Percentiles rank a stretch among this genome's conserved stretches.
These are phyloP conservation scores for Syrrhaptes paradoxus DNA, from an alignment of 2,113 vertebrate genomes.

Conservation along the genomic window DNA sequence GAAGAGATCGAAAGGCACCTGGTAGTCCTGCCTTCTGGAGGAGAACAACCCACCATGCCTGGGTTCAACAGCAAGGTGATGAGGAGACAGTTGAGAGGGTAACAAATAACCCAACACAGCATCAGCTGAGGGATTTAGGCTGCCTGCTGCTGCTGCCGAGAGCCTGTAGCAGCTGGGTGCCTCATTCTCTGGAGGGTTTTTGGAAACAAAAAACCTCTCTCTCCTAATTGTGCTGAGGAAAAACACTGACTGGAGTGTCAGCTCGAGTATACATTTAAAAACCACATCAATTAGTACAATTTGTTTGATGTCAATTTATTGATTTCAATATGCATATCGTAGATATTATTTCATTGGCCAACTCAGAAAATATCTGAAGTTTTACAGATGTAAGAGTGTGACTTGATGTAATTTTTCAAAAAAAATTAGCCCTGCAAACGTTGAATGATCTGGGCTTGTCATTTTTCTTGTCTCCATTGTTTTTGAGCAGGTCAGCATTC, in stretches of 20 bases:
- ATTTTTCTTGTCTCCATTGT: not conserved
- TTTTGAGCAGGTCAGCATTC: not conserved
- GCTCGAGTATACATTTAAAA: not conserved
- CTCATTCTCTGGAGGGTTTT: not conserved
- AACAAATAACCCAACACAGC: not conserved
- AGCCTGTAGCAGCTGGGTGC: not conserved
- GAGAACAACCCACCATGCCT: not conserved
- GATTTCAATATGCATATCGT: not conserved
- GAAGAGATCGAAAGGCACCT: not conserved
- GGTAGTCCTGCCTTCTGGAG: not conserved
- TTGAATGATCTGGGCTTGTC: not conserved
- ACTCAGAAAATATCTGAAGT: not conserved
- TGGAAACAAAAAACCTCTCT: not conserved
- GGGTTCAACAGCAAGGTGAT: not conserved
- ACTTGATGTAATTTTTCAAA: not conserved
- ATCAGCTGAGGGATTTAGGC: not conserved
- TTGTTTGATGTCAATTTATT: not conserved
- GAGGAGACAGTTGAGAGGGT: not conserved
- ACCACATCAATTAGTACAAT: not conserved
- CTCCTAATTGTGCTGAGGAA: not conserved
- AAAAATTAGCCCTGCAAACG: not conserved
- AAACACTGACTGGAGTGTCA: not conserved
- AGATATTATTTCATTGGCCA: not conserved
- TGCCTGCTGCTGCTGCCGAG: not conserved
- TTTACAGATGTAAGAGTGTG: not conserved